phyloP scores from a whole-genome alignment of 1,140 invertebrate genomes.

The Adoxophyes honmai region DNA sequence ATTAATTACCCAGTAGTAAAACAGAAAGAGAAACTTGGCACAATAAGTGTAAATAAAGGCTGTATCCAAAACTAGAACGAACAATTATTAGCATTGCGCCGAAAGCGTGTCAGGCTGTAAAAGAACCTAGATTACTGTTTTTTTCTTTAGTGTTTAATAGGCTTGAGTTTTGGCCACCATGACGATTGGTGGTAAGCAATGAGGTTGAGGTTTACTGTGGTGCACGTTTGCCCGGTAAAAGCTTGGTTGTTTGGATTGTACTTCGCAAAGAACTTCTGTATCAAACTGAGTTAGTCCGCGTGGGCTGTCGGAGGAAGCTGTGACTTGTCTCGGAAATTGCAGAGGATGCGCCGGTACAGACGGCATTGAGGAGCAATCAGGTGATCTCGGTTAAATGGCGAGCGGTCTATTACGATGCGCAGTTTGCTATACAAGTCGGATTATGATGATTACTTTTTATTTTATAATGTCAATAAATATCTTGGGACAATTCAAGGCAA shows the following conservation, averaged over 20 bases:
- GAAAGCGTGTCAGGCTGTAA: constrained; percentile 22
- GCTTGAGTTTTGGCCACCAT: too few relatives aligned
- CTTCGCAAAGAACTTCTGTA: background rate
- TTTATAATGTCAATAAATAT: too few relatives aligned
- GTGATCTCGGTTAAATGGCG: constrained; percentile 50
- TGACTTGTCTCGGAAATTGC: constrained; percentile 65
- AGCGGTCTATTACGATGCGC: constrained; percentile 37
- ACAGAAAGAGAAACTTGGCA: constrained; percentile 18
- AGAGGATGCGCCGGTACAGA: constrained; percentile 56
- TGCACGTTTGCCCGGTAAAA: too few relatives aligned
- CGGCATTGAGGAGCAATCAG: constrained; percentile 71
- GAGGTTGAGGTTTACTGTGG: too few relatives aligned
- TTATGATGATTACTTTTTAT: too few relatives aligned
- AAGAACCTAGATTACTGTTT: background rate
- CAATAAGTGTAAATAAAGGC: constrained; percentile 22
- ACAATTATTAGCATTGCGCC: constrained; percentile 30
- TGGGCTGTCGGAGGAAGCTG: constrained; percentile 45
- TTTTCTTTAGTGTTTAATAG: too few relatives aligned
- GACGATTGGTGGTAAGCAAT: too few relatives aligned
- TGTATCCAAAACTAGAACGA: constrained; percentile 27
- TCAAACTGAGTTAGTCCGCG: background rate
- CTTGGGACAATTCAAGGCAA: too few relatives aligned
- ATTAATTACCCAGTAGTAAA: too few relatives aligned
- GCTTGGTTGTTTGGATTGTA: too few relatives aligned
- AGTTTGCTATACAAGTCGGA: constrained; percentile 32